These are phyloP conservation scores for Chloropsis cyanopogon DNA, from an alignment of 2,113 vertebrate genomes.

Conservation along the genomic window DNA sequence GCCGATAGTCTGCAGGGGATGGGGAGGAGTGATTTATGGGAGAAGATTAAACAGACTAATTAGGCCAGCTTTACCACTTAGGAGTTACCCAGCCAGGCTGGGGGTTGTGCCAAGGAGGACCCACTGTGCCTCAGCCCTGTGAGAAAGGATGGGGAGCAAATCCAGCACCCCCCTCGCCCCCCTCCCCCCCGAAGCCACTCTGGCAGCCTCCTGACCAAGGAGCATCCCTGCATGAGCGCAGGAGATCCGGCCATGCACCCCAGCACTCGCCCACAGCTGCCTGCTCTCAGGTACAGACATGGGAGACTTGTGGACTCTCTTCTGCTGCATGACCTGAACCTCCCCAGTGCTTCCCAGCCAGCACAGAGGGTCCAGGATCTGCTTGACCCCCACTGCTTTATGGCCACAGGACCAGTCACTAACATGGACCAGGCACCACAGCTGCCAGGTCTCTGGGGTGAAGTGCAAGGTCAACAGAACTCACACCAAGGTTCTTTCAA, in stretches of 20 bases:
- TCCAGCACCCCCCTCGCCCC: no score
- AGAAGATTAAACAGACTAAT: constrained; percentile 58
- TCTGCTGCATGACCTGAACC: not conserved
- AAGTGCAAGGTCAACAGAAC: not conserved
- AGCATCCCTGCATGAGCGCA: not conserved
- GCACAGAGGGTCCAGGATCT: not conserved
- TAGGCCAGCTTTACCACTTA: not conserved
- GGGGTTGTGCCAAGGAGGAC: not conserved
- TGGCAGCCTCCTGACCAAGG: not conserved
- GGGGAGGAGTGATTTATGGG: constrained; percentile 47
- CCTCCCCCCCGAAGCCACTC: rapidly evolving
- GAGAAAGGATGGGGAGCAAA: not conserved
- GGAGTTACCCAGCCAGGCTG: not conserved
- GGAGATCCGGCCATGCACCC: not conserved
- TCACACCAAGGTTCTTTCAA: not conserved
- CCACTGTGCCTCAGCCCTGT: not conserved
- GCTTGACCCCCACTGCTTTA: not conserved
- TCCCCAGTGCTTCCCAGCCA: not conserved
- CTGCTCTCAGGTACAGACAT: not conserved
- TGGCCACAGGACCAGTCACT: not conserved
- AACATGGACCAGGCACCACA: not conserved
- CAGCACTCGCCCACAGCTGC: not conserved
- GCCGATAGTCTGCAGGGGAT: constrained; percentile 58
- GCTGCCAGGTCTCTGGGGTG: not conserved
- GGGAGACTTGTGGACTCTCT: not conserved